A percentile compares a stretch with the other conserved stretches of the same genome.
Evolutionary conservation across 2,888 invertebrate genomes (phyloP).

Genomic region (Sturmia bella): DNA sequence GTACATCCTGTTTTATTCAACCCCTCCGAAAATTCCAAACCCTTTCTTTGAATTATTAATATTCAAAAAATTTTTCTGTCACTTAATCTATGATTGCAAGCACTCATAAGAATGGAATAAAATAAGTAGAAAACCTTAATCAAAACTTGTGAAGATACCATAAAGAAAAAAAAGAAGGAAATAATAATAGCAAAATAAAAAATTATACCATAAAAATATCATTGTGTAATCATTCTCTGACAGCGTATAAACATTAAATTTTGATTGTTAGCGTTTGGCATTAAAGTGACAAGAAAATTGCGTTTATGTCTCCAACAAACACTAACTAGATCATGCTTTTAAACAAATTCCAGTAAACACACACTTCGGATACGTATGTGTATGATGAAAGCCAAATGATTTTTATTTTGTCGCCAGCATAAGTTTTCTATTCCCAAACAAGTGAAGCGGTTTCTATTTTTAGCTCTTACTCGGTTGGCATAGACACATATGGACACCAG

Average conservation of each 20-base stretch:
- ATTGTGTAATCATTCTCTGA: slow-evolving; percentile 53
- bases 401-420: too few species aligned
- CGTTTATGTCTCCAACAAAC: slow-evolving; percentile 56
- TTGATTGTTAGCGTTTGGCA: slow-evolving; percentile 68
- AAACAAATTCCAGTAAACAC: slow-evolving; percentile 4
- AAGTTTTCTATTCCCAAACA: not conserved
- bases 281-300: slow-evolving; percentile 69
- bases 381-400: too few species aligned
- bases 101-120: not conserved
- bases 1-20: not conserved
- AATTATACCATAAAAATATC: not conserved
- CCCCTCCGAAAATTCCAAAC: not conserved
- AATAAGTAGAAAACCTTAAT: slow-evolving; percentile 41
- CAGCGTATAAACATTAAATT: slow-evolving; percentile 68
- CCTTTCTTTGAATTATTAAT: slow-evolving; percentile 34
- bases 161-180: not conserved
- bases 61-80: slow-evolving; percentile 30
- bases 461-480: slow-evolving; percentile 1
- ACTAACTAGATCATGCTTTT: slow-evolving; percentile 40
- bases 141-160: slow-evolving; percentile 23
- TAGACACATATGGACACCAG: slow-evolving; percentile 5
- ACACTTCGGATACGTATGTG: not conserved
- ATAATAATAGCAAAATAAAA: slow-evolving; percentile 2
- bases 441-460: slow-evolving; percentile 3
- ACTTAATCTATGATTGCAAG: slow-evolving; percentile 39